A percentile compares a stretch with the other conserved stretches of the same genome.
These are phyloP conservation scores for Cacajao melanocephalus DNA, from an alignment of 2,797 vertebrate species.

Conservation along the genomic window DNA sequence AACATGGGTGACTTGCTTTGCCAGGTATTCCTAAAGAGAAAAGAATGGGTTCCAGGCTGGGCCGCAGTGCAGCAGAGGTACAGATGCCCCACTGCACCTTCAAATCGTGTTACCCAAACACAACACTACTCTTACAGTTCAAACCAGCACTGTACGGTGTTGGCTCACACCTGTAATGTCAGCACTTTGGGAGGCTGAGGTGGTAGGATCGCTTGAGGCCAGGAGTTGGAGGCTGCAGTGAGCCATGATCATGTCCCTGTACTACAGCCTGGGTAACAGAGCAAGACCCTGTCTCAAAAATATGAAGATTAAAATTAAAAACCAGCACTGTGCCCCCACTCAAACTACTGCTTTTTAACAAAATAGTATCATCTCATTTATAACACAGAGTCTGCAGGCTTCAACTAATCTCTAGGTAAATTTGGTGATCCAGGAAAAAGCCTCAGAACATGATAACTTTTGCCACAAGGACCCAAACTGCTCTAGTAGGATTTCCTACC, in stretches of 20 bases:
- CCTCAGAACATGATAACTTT: not conserved
- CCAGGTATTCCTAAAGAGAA: not conserved
- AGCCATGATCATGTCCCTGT: not conserved
- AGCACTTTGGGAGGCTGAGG: not conserved
- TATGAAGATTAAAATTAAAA: not conserved
- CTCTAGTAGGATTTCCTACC: not conserved
- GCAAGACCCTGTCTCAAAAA: not conserved
- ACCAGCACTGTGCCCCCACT: not conserved
- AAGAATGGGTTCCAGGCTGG: not conserved
- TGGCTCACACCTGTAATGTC: not conserved
- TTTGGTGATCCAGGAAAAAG: not conserved
- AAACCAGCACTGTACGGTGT: not conserved
- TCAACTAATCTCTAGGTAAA: not conserved
- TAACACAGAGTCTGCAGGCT: not conserved
- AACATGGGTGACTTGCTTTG: not conserved
- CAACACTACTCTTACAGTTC: not conserved
- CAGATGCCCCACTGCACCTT: not conserved
- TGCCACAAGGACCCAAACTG: not conserved
- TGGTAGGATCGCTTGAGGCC: not conserved
- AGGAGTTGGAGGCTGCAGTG: not conserved
- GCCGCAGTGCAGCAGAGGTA: not conserved
- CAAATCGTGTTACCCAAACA: not conserved
- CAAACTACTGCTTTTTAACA: not conserved
- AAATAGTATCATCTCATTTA: not conserved
- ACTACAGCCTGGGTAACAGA: not conserved